Base-by-base conservation (phyloP, 2,888 invertebrate species). In the Tromatobia lineatoria region DNA sequence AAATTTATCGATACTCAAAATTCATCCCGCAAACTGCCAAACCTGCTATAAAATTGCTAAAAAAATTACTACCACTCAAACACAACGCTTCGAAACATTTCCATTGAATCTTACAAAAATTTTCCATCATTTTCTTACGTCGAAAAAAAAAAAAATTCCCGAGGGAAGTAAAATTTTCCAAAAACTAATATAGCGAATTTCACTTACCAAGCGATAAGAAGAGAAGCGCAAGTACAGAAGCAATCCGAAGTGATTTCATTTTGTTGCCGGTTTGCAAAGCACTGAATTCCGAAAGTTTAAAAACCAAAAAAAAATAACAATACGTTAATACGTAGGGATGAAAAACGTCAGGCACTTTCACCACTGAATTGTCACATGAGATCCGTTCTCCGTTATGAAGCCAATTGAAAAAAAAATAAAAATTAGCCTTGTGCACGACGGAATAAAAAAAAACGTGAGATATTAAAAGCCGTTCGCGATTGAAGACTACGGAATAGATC, bases 191-290 rank as follows among this genome's bases (percentile, higher is more conserved):
- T 25, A 57, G 2, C 29, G 57, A 57, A 6, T 18, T 15, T 18
- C 11, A 64, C 83, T 84, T 74, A 84, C 83, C 83, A 45, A 84
- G 54, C 20, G 83, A 77, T 54, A 84, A 64, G 45, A 80, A 84
- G 15, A 84, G 38, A 52, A 83, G 67, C 73, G 70, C 80, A 54
- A 77, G 10, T 47, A 73, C 42, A 25, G 83, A 18, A 10, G 64
- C 76, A 61, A 71, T 84, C 67, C 83, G 73, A 70, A 80, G 47
- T 67, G 73, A 77, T 80, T 77, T 77, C 83, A 84, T 84, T 71
- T 67, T 77, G 29, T 1, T 64, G 50, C 34, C 50, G 29, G 52
- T n/a, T 25, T 52, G 59, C 34, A 52, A 52, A 78, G 45, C 82
- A 82, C 82, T 82, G 59, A 76, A 80, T 59, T 61, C 67, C 71